Conservation (phyloP, 2,888 invertebrate genomes). For the Pseudolycoriella hygida region DNA sequence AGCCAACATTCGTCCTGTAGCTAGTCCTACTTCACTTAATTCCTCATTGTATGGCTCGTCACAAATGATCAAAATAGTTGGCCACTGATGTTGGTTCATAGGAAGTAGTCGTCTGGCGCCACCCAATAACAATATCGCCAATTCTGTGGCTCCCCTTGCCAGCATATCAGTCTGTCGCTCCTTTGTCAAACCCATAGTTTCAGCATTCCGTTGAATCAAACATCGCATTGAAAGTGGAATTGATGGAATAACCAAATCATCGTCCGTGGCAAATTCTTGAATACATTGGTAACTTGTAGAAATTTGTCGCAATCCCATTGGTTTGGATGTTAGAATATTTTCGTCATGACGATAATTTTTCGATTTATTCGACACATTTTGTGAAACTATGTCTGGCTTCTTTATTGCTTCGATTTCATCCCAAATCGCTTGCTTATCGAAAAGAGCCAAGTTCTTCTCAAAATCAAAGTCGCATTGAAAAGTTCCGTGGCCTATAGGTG, state of each 20-base stretch:
- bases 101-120: conserved; percentile 71
- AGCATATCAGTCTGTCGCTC: conserved; percentile 55
- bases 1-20: conserved; percentile 61
- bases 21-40: conserved; percentile 47
- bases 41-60: conserved; percentile 43
- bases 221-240: conserved; percentile 46
- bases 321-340: conserved; percentile 53
- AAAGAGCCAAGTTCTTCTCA: conserved; percentile 81
- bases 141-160: conserved; percentile 70
- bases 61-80: conserved; percentile 58
- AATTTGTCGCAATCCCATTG: conserved; percentile 49
- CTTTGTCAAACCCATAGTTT: conserved; percentile 43
- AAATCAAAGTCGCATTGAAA: conserved; percentile 70
- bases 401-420: conserved; percentile 45
- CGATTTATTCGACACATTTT: conserved; percentile 13
- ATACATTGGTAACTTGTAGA: conserved; percentile 30
- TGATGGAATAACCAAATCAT: conserved; percentile 63
- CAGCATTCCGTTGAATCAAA: conserved; percentile 50
- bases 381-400: conserved; percentile 38
- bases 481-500: conserved; percentile 25
- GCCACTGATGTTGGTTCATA: conserved; percentile 76
- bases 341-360: conserved; percentile 66
- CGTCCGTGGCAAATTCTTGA: conserved; percentile 34
- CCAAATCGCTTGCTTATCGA: conserved; percentile 71
- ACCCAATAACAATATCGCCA: conserved; percentile 65